Evolutionary conservation across 2,113 vertebrate genomes (phyloP).

Genomic region (Macrotis lagotis): DNA sequence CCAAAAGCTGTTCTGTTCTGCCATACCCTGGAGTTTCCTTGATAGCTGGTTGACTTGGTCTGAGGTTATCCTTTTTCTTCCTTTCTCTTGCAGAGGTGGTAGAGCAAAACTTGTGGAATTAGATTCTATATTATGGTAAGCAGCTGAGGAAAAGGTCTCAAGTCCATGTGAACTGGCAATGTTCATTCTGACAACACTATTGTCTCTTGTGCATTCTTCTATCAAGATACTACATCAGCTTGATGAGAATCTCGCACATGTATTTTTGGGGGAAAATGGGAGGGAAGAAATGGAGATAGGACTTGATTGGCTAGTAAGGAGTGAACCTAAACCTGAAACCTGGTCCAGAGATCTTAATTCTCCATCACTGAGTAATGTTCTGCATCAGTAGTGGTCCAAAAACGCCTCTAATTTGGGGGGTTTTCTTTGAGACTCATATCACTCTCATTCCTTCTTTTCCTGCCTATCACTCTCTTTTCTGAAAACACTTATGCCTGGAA

Average conservation of each 20-base stretch:
- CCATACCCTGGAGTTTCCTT: accelerated
- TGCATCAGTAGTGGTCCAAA: not conserved
- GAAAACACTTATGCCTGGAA: not conserved
- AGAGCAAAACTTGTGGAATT: not conserved
- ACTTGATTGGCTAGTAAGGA: not conserved
- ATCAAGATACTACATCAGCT: not conserved
- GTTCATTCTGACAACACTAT: not conserved
- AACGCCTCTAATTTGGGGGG: not conserved
- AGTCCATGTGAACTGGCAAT: not conserved
- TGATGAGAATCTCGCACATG: not conserved
- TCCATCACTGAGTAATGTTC: not conserved
- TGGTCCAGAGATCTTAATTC: not conserved
- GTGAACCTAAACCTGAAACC: not conserved
- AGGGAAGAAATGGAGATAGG: not conserved
- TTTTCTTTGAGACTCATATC: not conserved
- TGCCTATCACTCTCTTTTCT: not conserved
- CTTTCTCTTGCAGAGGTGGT: not conserved
- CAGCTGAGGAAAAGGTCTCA: not conserved
- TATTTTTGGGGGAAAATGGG: not conserved
- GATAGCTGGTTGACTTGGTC: not conserved
- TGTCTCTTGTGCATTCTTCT: not conserved
- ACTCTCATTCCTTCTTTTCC: not conserved
- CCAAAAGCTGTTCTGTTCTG: accelerated
- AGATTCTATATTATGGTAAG: not conserved
- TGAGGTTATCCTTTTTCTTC: not conserved